Percentiles rank a stretch among this genome's conserved stretches.
Conservation (phyloP, 2,888 invertebrate genomes). For the Agrotis puta region DNA sequence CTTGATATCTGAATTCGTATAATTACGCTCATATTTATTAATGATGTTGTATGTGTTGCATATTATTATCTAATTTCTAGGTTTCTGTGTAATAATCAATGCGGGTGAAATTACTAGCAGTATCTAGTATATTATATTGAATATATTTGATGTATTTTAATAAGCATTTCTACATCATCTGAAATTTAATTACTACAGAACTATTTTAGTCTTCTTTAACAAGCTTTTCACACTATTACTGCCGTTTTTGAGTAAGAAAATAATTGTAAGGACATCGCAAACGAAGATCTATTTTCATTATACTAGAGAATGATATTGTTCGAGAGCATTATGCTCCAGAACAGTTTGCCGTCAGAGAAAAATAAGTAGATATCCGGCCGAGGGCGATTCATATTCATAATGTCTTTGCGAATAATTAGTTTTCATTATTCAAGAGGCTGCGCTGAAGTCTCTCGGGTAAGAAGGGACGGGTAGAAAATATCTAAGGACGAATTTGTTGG, state of each 20-base stretch:
- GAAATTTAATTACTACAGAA: conserved; percentile 8
- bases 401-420: conserved; percentile 78
- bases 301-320: conserved; percentile 68
- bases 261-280: conserved; percentile 55
- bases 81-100: too few species aligned
- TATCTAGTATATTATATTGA: not conserved
- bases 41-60: too few species aligned
- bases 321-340: conserved; percentile 67
- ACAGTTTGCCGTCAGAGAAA: conserved; percentile 71
- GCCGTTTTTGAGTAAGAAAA: conserved; percentile 47
- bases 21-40: too few species aligned
- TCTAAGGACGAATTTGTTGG: conserved; percentile 33
- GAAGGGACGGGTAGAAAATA: conserved; percentile 31
- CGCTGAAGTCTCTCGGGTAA: conserved; percentile 27
- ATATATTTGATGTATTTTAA: not conserved
- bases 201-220: conserved; percentile 17
- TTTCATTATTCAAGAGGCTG: conserved; percentile 74
- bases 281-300: conserved; percentile 75
- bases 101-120: not conserved
- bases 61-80: too few species aligned
- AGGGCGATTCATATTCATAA: conserved; percentile 79
- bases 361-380: conserved; percentile 71
- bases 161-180: not conserved
- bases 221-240: conserved; percentile 42
- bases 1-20: too few species aligned